Percentiles rank a stretch among this genome's conserved stretches.
Evolutionary conservation across 64 coral and sea anemone species (phyloP).

Genomic region (Stichodactyla mertensii): DNA sequence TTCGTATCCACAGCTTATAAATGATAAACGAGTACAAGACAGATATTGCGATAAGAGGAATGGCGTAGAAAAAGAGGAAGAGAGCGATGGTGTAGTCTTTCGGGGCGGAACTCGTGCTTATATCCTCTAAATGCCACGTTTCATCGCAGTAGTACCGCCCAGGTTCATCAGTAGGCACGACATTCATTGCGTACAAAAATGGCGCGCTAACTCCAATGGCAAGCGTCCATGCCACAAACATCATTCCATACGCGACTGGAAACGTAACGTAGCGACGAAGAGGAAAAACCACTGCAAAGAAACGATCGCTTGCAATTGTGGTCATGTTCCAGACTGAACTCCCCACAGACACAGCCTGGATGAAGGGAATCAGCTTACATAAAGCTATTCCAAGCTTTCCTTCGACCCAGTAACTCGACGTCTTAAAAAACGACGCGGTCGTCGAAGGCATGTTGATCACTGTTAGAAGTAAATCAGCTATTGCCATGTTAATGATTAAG

Average conservation of each 20-base stretch:
- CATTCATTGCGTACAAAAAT: slow-evolving; percentile 39
- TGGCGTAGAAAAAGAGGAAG: slow-evolving; percentile 56
- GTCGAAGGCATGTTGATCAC: slow-evolving; percentile 55
- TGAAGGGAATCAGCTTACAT: slow-evolving; percentile 71
- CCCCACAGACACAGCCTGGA: slow-evolving; percentile 53
- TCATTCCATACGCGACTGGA: slow-evolving; percentile 29
- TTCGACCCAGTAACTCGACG: slow-evolving; percentile 16
- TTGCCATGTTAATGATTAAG: slow-evolving; percentile 86
- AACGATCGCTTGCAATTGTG: slow-evolving; percentile 80
- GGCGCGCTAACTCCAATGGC: slow-evolving; percentile 41
- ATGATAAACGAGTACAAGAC: slow-evolving; percentile 56
- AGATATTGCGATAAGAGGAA: slow-evolving; percentile 51
- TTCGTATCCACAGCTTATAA: slow-evolving; percentile 81
- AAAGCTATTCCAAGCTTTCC: slow-evolving; percentile 27
- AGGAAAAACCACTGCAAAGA: slow-evolving; percentile 66
- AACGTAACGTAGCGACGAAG: slow-evolving; percentile 69
- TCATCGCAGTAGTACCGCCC: slow-evolving; percentile 31
- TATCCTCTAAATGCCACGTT: slow-evolving; percentile 38
- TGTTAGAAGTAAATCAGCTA: slow-evolving; percentile 62
- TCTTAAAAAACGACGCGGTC: slow-evolving; percentile 9
- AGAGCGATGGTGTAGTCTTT: slow-evolving; percentile 62
- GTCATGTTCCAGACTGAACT: slow-evolving; percentile 75
- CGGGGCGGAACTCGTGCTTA: not conserved
- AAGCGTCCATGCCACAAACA: slow-evolving; percentile 53
- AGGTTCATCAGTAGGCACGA: not conserved